Evolutionary conservation across 2,888 invertebrate genomes (phyloP).

Genomic region (Lepidochitona cinerea): DNA sequence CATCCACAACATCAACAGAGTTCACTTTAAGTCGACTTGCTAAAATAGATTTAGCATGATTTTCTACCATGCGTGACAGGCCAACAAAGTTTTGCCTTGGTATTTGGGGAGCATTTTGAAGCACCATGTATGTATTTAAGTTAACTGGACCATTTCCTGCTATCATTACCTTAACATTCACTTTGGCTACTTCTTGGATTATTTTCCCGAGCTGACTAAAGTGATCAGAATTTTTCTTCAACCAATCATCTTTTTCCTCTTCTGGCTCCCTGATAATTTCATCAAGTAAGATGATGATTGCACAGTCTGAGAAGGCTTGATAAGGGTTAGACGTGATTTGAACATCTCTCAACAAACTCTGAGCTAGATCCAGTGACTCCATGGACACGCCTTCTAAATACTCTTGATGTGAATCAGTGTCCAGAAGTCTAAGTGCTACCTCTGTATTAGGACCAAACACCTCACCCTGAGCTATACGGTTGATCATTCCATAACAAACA

Average conservation of each 20-base stretch:
- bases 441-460: conserved; percentile 59
- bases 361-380: conserved; percentile 63
- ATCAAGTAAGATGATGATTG: conserved; percentile 57
- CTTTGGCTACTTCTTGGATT: conserved; percentile 52
- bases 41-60: conserved; percentile 62
- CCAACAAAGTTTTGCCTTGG: conserved; percentile 61
- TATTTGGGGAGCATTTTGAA: conserved; percentile 58
- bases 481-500: conserved; percentile 54
- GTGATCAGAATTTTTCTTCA: conserved; percentile 48
- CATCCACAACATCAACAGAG: conserved; percentile 60
- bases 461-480: conserved; percentile 55
- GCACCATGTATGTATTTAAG: conserved; percentile 60
- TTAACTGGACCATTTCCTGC: conserved; percentile 65
- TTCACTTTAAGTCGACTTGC: conserved; percentile 62
- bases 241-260: conserved; percentile 46
- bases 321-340: conserved; percentile 42
- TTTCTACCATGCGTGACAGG: conserved; percentile 59
- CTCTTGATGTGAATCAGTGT: conserved; percentile 35
- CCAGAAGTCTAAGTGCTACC: conserved; percentile 55
- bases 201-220: conserved; percentile 56
- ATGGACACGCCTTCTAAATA: conserved; percentile 55
- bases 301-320: conserved; percentile 58
- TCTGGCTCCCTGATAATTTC: conserved; percentile 35
- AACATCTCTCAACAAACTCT: conserved; percentile 47
- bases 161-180: conserved; percentile 60